These are phyloP conservation scores for Sebastes dallii DNA, from an alignment of 2,797 vertebrate species.

Conservation along the genomic window DNA sequence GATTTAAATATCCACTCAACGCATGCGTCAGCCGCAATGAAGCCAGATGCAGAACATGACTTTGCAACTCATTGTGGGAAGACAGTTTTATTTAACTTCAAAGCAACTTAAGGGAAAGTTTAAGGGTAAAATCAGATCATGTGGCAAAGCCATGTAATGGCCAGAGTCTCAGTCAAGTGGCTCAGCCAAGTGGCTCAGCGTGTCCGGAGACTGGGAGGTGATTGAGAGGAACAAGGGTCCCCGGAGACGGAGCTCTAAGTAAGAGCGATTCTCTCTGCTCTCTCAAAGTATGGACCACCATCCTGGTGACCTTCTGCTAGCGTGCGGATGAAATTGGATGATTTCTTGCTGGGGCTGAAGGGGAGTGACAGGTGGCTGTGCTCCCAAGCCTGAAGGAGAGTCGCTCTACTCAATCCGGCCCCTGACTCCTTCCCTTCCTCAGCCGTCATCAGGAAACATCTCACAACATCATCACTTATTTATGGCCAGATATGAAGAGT, in stretches of 20 bases:
- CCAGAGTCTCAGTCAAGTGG: slow-evolving; percentile 41
- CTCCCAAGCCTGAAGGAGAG: slow-evolving; percentile 78
- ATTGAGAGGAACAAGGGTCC: slow-evolving; percentile 73
- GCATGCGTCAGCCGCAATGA: neutral
- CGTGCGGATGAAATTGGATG: slow-evolving; percentile 78
- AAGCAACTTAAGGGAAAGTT: neutral
- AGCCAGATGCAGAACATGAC: neutral
- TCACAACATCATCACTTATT: slow-evolving; percentile 77
- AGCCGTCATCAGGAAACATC: slow-evolving; percentile 69
- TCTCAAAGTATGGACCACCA: slow-evolving; percentile 72
- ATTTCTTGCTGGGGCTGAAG: slow-evolving; percentile 78
- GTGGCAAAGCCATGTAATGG: slow-evolving; percentile 13
- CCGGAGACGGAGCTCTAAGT: slow-evolving; percentile 68
- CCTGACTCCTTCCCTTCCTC: slow-evolving; percentile 47
- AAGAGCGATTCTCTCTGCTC: slow-evolving; percentile 70
- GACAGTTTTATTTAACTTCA: neutral
- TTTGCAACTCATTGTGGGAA: neutral
- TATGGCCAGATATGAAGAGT: slow-evolving; percentile 59
- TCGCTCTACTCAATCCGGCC: slow-evolving; percentile 67
- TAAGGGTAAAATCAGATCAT: slow-evolving; percentile 1
- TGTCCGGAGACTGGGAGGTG: slow-evolving; percentile 64
- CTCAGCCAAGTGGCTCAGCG: slow-evolving; percentile 37
- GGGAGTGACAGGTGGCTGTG: slow-evolving; percentile 84
- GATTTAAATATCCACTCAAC: neutral
- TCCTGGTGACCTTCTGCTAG: slow-evolving; percentile 76